Evolutionary conservation across 2,888 invertebrate species (phyloP).

Genomic region (Liopterus haemorrhoidalis): DNA sequence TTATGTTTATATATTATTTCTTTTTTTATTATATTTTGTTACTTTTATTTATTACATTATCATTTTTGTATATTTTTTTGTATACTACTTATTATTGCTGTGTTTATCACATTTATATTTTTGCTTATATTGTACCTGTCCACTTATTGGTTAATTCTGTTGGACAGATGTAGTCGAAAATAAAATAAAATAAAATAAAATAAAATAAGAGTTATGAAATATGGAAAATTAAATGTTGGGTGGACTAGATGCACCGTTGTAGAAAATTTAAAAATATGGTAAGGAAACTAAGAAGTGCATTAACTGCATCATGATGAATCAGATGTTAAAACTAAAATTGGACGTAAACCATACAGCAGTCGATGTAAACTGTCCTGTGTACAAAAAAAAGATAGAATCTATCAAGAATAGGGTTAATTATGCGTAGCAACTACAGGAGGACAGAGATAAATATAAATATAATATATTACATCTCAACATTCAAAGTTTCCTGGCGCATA

Average conservation of each 20-base stretch:
- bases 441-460: too few species aligned
- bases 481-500: conserved; percentile 5
- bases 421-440: conserved; percentile 3
- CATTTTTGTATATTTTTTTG: too few species aligned
- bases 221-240: neutral
- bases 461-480: conserved; percentile 3
- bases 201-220: neutral
- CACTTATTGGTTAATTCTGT: too few species aligned
- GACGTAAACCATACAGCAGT: conserved; percentile 3
- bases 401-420: neutral
- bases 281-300: too few species aligned
- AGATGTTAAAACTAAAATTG: conserved; percentile 4
- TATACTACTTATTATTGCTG: too few species aligned
- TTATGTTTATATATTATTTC: too few species aligned
- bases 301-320: conserved; percentile 1
- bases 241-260: conserved; percentile 3
- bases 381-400: neutral
- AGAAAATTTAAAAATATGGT: conserved; percentile 7
- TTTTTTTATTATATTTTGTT: too few species aligned
- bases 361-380: conserved; percentile 1
- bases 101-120: too few species aligned
- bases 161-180: conserved; percentile 1
- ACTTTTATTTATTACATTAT: too few species aligned
- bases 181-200: neutral
- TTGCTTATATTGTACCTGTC: too few species aligned